phyloP scores from a whole-genome alignment of 2,888 invertebrate species.

The Lasius platythorax region DNA sequence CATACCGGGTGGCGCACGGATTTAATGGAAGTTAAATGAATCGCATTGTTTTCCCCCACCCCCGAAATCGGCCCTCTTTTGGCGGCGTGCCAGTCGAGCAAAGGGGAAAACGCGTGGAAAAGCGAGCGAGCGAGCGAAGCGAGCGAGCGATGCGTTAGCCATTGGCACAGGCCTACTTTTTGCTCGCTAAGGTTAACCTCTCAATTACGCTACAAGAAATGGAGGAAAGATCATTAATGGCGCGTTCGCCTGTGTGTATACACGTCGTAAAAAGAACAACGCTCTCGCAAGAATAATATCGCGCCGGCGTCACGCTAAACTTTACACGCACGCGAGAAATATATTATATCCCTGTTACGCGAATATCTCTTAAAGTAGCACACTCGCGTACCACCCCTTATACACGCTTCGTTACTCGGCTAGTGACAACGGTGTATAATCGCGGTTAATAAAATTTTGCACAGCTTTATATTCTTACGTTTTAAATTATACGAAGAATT shows the following conservation, averaged over 20 bases:
- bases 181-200: conserved; percentile 7
- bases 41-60: conserved; percentile 66
- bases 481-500: not conserved
- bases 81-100: conserved; percentile 60
- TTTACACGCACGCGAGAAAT: conserved; percentile 28
- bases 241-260: not conserved
- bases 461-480: not conserved
- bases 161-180: not conserved
- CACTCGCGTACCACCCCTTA: not conserved
- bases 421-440: not conserved
- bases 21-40: conserved; percentile 76
- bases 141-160: conserved; percentile 1
- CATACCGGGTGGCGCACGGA: conserved; percentile 46
- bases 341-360: not conserved
- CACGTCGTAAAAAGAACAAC: conserved; percentile 11
- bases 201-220: conserved; percentile 16
- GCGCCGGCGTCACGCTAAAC: conserved; percentile 20
- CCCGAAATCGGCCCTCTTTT: conserved; percentile 50
- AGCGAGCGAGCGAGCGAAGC: conserved; percentile 1
- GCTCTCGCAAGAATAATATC: not conserved
- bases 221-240: not conserved
- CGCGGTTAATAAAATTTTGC: not conserved
- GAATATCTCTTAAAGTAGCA: not conserved
- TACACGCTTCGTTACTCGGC: not conserved
- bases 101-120: conserved; percentile 26